These are phyloP conservation scores for Sarotherodon lohbergeri DNA, from an alignment of 2,113 vertebrate genomes.

Conservation along the genomic window DNA sequence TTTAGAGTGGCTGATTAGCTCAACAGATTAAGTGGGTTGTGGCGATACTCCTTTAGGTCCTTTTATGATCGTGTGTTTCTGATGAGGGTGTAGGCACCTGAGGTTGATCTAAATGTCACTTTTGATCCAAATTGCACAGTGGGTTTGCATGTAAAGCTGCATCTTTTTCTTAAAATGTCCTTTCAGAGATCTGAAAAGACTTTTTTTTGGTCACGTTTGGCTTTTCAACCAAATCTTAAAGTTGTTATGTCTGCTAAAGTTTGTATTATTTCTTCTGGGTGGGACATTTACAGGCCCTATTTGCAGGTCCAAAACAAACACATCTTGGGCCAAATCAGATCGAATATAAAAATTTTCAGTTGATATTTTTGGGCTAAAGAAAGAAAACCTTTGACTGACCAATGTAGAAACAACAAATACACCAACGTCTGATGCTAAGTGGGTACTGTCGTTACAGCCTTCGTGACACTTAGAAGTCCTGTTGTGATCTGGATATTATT, in stretches of 20 bases:
- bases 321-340: background rate
- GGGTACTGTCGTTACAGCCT: background rate
- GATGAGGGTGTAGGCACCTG: background rate
- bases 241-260: background rate
- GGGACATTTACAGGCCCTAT: accelerated
- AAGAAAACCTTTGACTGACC: accelerated
- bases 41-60: background rate
- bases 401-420: accelerated
- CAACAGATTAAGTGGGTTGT: background rate
- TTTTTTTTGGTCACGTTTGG: background rate
- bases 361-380: background rate
- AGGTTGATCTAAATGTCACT: background rate
- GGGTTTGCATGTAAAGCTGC: background rate
- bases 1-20: background rate
- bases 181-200: background rate
- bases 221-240: background rate
- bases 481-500: background rate
- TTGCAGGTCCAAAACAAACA: background rate
- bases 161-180: background rate
- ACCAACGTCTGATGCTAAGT: background rate
- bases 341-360: accelerated
- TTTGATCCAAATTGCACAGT: background rate
- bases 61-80: background rate
- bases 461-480: accelerated
- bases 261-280: background rate